Percentiles rank a stretch among this genome's conserved stretches.
These are phyloP conservation scores for Synodontis membranacea DNA, from an alignment of 2,113 vertebrate genomes.

Conservation along the genomic window DNA sequence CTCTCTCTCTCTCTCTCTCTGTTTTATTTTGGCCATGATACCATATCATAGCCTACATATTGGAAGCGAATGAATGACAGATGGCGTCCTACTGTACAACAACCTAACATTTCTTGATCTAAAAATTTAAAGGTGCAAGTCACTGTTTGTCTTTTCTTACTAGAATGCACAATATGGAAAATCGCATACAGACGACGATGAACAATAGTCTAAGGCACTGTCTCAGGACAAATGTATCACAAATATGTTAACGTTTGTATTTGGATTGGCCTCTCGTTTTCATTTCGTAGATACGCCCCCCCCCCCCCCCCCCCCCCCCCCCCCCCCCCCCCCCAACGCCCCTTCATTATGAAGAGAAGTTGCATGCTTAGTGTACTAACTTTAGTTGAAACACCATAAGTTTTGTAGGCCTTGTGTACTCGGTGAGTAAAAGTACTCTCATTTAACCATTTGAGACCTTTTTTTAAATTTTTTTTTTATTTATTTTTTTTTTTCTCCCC, in stretches of 20 bases:
- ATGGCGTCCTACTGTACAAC: constrained; percentile 16
- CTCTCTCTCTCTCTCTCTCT: not conserved
- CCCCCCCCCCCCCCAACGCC: not conserved
- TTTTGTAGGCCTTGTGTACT: not conserved
- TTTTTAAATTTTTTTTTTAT: too few relatives aligned
- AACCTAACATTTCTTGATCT: not conserved
- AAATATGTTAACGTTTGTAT: not conserved
- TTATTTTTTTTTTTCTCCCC: too few relatives aligned
- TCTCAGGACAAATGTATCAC: not conserved
- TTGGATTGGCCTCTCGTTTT: not conserved
- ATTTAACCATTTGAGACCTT: too few relatives aligned
- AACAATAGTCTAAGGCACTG: not conserved
- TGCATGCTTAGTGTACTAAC: not conserved
- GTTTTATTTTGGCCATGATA: not conserved
- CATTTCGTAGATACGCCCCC: not conserved
- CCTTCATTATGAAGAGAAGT: not conserved
- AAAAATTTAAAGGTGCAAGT: constrained; percentile 4
- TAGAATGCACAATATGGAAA: not conserved
- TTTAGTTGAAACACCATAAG: not conserved
- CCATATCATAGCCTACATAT: constrained; percentile 9
- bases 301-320: not conserved
- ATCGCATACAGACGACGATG: not conserved
- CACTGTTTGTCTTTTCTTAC: not conserved
- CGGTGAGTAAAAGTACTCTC: not conserved
- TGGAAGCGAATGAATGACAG: constrained; percentile 14